A percentile compares a stretch with the other conserved stretches of the same genome.
Conservation (phyloP, 2,888 invertebrate species). For the Dicycla oo region DNA sequence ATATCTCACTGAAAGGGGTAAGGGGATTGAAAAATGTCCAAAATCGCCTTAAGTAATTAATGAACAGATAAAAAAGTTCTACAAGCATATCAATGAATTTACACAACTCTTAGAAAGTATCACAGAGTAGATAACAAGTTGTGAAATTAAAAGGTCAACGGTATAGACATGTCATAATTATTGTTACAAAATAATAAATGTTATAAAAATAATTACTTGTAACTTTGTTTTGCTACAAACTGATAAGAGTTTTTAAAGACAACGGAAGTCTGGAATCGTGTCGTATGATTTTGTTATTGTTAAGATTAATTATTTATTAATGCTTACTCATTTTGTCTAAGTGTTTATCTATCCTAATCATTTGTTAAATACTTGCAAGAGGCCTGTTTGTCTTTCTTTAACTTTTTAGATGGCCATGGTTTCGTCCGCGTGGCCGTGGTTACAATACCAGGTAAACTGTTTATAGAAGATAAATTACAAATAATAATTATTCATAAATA, state of each 20-base stretch:
- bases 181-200: constrained; percentile 23
- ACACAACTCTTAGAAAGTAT: constrained; percentile 44
- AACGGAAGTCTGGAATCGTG: constrained; percentile 28
- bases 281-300: constrained; percentile 10
- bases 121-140: constrained; percentile 38
- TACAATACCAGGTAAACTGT: too few relatives aligned
- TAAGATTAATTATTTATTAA: neutral
- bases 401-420: too few relatives aligned
- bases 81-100: constrained; percentile 24
- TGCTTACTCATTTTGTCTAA: neutral
- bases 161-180: neutral
- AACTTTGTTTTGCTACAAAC: neutral
- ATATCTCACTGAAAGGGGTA: too few relatives aligned
- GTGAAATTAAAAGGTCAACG: constrained; percentile 36
- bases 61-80: neutral
- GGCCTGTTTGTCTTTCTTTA: neutral
- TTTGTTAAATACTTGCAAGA: constrained; percentile 1
- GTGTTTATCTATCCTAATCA: neutral
- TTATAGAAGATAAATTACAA: too few relatives aligned
- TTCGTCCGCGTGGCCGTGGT: too few relatives aligned
- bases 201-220: neutral
- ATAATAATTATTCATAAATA: too few relatives aligned
- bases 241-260: constrained; percentile 24
- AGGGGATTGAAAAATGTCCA: too few relatives aligned
- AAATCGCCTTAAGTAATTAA: too few relatives aligned